phyloP scores from a whole-genome alignment of 2,888 invertebrate species.

The Azorinus chamasolen region DNA sequence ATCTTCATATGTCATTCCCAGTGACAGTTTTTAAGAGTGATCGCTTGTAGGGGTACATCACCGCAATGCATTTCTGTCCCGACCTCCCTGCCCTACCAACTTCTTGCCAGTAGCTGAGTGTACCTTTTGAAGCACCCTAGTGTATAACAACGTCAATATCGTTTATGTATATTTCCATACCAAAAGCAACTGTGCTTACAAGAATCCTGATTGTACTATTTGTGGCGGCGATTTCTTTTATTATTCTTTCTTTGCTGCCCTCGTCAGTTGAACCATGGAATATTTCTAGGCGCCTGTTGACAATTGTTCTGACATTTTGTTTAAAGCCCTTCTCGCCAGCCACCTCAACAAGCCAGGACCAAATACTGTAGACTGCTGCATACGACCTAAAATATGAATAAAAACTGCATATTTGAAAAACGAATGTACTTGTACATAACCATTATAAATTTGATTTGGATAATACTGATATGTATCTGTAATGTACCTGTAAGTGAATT shows the following conservation, averaged over 20 bases:
- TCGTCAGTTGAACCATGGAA: slow-evolving; percentile 43
- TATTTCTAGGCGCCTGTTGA: slow-evolving; percentile 38
- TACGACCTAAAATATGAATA: slow-evolving; percentile 13
- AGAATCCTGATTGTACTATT: slow-evolving; percentile 29
- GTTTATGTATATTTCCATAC: slow-evolving; percentile 53
- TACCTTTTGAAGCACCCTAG: slow-evolving; percentile 35
- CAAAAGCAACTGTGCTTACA: slow-evolving; percentile 54
- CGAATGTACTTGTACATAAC: too few species aligned
- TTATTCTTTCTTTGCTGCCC: slow-evolving; percentile 32
- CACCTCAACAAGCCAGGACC: slow-evolving; percentile 14
- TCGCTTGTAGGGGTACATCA: slow-evolving; percentile 24
- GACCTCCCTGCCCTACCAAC: slow-evolving; percentile 1
- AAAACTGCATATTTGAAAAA: too few species aligned
- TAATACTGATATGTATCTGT: too few species aligned
- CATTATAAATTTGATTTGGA: too few species aligned
- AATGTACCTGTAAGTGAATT: too few species aligned
- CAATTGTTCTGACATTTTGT: not conserved
- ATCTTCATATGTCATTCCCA: not conserved
- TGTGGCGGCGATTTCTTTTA: slow-evolving; percentile 17
- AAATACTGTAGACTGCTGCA: slow-evolving; percentile 5
- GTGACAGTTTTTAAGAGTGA: slow-evolving; percentile 17
- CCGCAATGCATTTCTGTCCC: slow-evolving; percentile 1
- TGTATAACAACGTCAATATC: slow-evolving; percentile 52
- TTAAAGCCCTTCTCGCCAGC: slow-evolving; percentile 2
- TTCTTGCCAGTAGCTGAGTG: slow-evolving; percentile 56